Base-by-base conservation (phyloP, 1,140 invertebrate genomes). In the Magallana gigas region DNA sequence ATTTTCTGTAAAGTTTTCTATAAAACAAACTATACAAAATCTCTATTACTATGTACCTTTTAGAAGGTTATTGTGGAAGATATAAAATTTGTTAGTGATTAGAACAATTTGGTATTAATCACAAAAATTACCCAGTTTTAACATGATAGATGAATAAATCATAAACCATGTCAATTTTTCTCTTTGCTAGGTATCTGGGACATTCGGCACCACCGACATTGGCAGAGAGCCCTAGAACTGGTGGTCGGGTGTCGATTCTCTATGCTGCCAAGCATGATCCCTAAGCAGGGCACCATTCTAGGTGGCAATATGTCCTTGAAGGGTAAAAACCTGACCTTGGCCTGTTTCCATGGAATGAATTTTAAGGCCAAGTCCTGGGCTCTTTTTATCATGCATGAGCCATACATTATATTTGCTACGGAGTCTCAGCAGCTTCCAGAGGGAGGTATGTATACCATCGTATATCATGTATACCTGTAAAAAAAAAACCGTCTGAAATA, bases 331-430 rank as follows among this genome's bases (percentile, higher is more conserved):
- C 98, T 99, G 64, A 98, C 98, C 14, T 95, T 99, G 60, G 98
- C 98, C 8, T 99, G 98, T 94, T 99, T 99, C 95, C 98, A 99
- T 95, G 98, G 98, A 7, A 98, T 99, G 91, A 99, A 99, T 95
- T 99, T 99, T 94, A 98, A 98, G 90, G 97, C 98, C 57, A 99
- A 99, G 95, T 98, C 97, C 2, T 99, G 98, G 98, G 98, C 98
- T 1, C 93, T 99, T 57, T 99, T 99, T 94, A 98, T 97, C 88
- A 95, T 99, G 82, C 97, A 98, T 94, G 98, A 99, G 91, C 98
- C 98, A 0, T 98, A 97, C 88, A 99, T 99, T 88, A 98, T 97
- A 91, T 99, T 99, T 95, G 97, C 98, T 23, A 99, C 98, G 0
- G 98, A 99, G 95, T 98, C 98, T 1, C 98, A 98, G 88, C 93